A percentile compares a stretch with the other conserved stretches of the same genome.
Evolutionary conservation across 1,140 invertebrate genomes (phyloP).

Genomic region (Aethina tumida): DNA sequence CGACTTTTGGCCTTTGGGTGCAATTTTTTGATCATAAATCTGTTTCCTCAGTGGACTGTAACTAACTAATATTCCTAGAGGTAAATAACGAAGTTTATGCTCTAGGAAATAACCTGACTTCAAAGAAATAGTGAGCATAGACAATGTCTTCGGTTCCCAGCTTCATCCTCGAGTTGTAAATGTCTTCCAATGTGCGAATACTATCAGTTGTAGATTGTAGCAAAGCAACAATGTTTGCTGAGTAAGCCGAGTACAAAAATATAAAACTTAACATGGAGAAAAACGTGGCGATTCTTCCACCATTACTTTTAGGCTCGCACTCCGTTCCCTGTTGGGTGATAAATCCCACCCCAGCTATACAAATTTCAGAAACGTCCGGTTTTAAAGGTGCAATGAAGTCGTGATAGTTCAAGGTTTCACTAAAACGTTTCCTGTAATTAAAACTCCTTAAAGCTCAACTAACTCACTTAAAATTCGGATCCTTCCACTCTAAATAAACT

Average conservation of each 20-base stretch:
- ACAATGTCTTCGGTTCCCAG: slow-evolving; percentile 45
- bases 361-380: slow-evolving; percentile 31
- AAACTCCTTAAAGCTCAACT: not conserved
- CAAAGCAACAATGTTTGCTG: slow-evolving; percentile 36
- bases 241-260: slow-evolving; percentile 33
- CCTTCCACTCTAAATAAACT: slow-evolving; percentile 23
- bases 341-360: slow-evolving; percentile 41
- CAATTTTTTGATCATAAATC: slow-evolving; percentile 49
- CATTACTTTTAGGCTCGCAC: slow-evolving; percentile 38
- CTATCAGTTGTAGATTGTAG: slow-evolving; percentile 39
- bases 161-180: slow-evolving; percentile 43
- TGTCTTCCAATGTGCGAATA: slow-evolving; percentile 35
- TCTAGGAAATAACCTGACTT: slow-evolving; percentile 10
- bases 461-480: slow-evolving; percentile 14
- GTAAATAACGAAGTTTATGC: too few species aligned
- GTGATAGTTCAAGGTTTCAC: too few species aligned
- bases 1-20: slow-evolving; percentile 39
- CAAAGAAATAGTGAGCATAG: slow-evolving; percentile 50
- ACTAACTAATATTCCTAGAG: slow-evolving; percentile 36
- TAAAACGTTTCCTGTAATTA: too few species aligned
- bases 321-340: slow-evolving; percentile 46
- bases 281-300: slow-evolving; percentile 28
- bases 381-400: not conserved
- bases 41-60: slow-evolving; percentile 41
- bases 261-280: slow-evolving; percentile 27